Conservation (phyloP, 2,888 invertebrate genomes). For the Calameuta idolon region DNA sequence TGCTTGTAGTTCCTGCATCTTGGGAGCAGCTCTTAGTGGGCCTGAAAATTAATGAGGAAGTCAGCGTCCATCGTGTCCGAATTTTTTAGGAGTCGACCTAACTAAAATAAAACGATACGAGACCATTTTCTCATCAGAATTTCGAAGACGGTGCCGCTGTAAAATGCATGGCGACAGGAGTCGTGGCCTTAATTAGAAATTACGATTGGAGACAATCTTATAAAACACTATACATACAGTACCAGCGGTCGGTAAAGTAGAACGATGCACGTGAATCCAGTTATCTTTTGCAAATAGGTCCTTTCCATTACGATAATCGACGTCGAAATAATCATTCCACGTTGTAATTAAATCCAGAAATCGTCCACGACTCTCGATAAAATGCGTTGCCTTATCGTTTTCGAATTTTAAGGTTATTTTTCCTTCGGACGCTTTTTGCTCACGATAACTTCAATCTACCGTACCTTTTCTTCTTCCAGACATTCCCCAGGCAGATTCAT, state of each 20-base stretch:
- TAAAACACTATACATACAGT: not conserved
- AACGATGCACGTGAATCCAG: not conserved
- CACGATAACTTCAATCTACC: not conserved
- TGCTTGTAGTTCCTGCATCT: not conserved
- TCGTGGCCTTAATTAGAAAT: not conserved
- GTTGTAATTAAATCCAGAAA: not conserved
- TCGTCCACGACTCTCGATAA: not conserved
- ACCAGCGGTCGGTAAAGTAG: not conserved
- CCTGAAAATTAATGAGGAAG: not conserved
- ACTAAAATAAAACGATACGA: not conserved
- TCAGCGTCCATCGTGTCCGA: not conserved
- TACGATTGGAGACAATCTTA: not conserved
- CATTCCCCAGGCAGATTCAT: constrained; percentile 1
- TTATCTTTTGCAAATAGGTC: not conserved
- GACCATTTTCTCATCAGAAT: not conserved
- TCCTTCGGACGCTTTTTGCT: not conserved
- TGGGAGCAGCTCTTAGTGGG: not conserved
- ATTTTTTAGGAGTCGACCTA: not conserved
- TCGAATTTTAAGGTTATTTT: not conserved
- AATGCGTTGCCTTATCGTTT: not conserved
- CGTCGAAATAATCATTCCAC: not conserved
- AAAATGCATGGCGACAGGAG: not conserved
- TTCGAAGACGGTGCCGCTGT: not conserved
- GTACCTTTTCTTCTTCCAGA: not conserved
- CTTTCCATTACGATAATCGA: not conserved